phyloP scores from a whole-genome alignment of 64 coral and sea anemone species.

The Stylophora pistillata region DNA sequence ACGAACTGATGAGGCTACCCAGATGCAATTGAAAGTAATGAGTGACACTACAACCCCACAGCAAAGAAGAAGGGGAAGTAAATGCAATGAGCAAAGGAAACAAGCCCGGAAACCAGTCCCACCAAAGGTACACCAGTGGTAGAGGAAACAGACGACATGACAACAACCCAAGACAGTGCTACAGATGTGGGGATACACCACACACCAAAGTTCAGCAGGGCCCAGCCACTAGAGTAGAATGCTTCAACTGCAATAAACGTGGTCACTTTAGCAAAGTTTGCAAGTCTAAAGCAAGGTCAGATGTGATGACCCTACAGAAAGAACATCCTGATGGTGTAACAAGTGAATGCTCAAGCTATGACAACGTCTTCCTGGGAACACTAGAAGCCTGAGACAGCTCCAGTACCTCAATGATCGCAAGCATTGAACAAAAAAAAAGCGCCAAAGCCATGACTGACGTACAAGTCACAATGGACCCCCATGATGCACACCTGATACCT shows the following conservation, averaged over 20 bases:
- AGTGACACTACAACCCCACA: background rate
- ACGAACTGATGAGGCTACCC: slow-evolving; percentile 36
- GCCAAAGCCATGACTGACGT: slow-evolving; percentile 38
- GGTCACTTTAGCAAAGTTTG: slow-evolving; percentile 46
- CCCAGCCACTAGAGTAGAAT: background rate
- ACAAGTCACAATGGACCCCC: slow-evolving; percentile 40
- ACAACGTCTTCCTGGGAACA: slow-evolving; percentile 43
- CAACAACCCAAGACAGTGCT: too few relatives aligned
- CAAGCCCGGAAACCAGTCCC: background rate
- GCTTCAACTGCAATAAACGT: slow-evolving; percentile 36
- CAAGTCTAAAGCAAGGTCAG: background rate
- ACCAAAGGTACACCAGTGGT: too few relatives aligned
- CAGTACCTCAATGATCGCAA: background rate
- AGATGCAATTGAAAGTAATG: slow-evolving; percentile 62
- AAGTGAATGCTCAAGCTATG: background rate
- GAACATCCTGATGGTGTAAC: background rate
- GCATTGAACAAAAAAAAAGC: background rate
- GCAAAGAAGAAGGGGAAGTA: slow-evolving; percentile 31
- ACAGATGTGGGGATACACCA: too few relatives aligned
- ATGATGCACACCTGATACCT: slow-evolving; percentile 29
- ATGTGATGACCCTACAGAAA: background rate
- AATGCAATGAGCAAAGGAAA: slow-evolving; percentile 42
- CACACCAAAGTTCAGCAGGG: too few relatives aligned
- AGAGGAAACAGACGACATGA: too few relatives aligned
- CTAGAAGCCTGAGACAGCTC: slow-evolving; percentile 14